These are phyloP conservation scores for Trichopoda pennipes DNA, from an alignment of 2,888 invertebrate genomes.

Conservation along the genomic window DNA sequence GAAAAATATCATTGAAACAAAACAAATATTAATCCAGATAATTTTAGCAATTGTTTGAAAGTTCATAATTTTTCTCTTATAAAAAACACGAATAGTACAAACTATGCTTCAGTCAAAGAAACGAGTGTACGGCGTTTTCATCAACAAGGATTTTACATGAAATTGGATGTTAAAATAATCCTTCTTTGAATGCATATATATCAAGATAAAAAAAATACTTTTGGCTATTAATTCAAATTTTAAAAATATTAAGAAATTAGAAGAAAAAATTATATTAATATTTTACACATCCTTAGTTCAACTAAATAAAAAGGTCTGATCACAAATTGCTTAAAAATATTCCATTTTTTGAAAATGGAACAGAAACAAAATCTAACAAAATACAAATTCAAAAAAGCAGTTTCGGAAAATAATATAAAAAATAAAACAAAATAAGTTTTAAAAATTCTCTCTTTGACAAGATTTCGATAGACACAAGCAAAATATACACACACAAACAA, in stretches of 20 bases:
- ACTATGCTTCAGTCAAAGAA: constrained; percentile 52
- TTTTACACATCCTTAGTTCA: constrained; percentile 79
- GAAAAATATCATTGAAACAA: constrained; percentile 64
- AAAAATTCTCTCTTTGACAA: constrained; percentile 65
- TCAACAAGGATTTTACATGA: constrained; percentile 13
- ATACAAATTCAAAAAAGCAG: constrained; percentile 63
- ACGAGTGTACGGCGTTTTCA: constrained; percentile 2
- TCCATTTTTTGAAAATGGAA: constrained; percentile 38
- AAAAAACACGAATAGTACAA: constrained; percentile 50
- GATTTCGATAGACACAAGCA: constrained; percentile 70
- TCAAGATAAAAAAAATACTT: constrained; percentile 69
- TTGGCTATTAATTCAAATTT: constrained; percentile 58
- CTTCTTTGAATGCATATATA: constrained; percentile 72
- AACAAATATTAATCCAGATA: constrained; percentile 11
- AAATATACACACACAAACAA: constrained; percentile 69
- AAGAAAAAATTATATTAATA: constrained; percentile 51
- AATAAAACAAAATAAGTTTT: constrained; percentile 63
- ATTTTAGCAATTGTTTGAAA: constrained; percentile 52
- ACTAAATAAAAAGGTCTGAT: constrained; percentile 77
- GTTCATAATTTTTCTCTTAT: constrained; percentile 17
- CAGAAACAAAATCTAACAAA: constrained; percentile 48
- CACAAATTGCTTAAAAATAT: constrained; percentile 74
- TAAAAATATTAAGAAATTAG: constrained; percentile 49
- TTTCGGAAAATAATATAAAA: constrained; percentile 69
- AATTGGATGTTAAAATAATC: constrained; percentile 1